Evolutionary conservation across 1,140 invertebrate species (phyloP).

Genomic region (Zaprionus camerounensis): DNA sequence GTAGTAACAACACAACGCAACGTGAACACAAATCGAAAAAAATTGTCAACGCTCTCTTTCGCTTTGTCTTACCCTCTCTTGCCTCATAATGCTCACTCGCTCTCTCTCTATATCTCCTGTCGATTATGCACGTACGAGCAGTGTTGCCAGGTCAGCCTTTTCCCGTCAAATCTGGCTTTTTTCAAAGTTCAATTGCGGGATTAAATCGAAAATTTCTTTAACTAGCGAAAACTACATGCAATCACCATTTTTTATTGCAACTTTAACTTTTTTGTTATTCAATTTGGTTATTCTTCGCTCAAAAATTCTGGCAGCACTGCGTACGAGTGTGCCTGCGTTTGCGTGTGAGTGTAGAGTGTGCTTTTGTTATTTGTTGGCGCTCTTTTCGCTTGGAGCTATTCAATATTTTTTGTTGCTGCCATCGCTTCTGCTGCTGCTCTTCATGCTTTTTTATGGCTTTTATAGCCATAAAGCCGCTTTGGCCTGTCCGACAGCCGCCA

Average conservation of each 20-base stretch:
- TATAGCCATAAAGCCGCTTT: slow-evolving; percentile 73
- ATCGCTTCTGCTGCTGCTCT: slow-evolving; percentile 53
- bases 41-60: slow-evolving; percentile 51
- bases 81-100: slow-evolving; percentile 20
- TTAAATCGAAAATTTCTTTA: too few species aligned
- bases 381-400: slow-evolving; percentile 41
- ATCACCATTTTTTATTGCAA: too few species aligned
- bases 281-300: too few species aligned
- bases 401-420: slow-evolving; percentile 49
- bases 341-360: background rate
- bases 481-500: slow-evolving; percentile 61
- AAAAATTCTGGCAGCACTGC: too few species aligned
- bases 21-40: slow-evolving; percentile 60
- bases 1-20: slow-evolving; percentile 25
- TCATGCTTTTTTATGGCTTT: slow-evolving; percentile 79
- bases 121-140: background rate
- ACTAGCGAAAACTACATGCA: too few species aligned
- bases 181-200: too few species aligned
- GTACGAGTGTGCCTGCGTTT: background rate
- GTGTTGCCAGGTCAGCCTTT: background rate
- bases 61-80: slow-evolving; percentile 18
- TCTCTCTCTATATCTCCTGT: slow-evolving; percentile 11
- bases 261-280: too few species aligned
- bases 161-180: slow-evolving; percentile 9
- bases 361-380: slow-evolving; percentile 28